Evolutionary conservation across 2,888 invertebrate species (phyloP).

Genomic region (Lypha dubia): DNA sequence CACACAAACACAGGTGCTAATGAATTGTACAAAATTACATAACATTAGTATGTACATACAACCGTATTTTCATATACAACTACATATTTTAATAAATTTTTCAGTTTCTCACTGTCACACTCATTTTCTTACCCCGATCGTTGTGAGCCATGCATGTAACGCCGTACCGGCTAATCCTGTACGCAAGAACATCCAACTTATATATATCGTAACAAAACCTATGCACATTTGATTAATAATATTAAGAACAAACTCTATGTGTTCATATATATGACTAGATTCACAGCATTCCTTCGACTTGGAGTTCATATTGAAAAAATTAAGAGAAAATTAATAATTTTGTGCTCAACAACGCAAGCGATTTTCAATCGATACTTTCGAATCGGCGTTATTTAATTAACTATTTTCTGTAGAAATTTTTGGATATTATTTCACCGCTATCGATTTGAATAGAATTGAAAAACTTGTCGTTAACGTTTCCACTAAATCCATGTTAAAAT

Average conservation of each 20-base stretch:
- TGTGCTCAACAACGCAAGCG: background rate
- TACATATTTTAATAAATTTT: background rate
- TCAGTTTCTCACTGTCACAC: background rate
- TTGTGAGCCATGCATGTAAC: conserved; percentile 81
- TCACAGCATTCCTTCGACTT: conserved; percentile 71
- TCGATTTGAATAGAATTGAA: conserved; percentile 70
- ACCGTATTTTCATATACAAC: no score
- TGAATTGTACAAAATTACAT: background rate
- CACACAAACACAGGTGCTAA: background rate
- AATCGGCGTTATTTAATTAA: conserved; percentile 14
- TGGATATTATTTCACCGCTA: conserved; percentile 76
- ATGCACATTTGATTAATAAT: conserved; percentile 81
- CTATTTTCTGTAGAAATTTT: conserved; percentile 35
- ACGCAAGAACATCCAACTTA: conserved; percentile 78
- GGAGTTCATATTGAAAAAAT: conserved; percentile 68
- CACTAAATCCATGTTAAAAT: conserved; percentile 4
- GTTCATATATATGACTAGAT: conserved; percentile 70
- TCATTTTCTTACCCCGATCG: conserved; percentile 78
- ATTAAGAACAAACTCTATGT: conserved; percentile 77
- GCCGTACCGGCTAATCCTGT: conserved; percentile 76
- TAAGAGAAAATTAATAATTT: background rate
- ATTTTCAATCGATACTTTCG: background rate
- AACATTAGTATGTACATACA: background rate
- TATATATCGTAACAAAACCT: conserved; percentile 81
- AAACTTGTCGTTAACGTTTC: background rate